These are phyloP conservation scores for Palythoa caribaeorum DNA, from an alignment of 92 coral and sea anemone species.

Conservation along the genomic window DNA sequence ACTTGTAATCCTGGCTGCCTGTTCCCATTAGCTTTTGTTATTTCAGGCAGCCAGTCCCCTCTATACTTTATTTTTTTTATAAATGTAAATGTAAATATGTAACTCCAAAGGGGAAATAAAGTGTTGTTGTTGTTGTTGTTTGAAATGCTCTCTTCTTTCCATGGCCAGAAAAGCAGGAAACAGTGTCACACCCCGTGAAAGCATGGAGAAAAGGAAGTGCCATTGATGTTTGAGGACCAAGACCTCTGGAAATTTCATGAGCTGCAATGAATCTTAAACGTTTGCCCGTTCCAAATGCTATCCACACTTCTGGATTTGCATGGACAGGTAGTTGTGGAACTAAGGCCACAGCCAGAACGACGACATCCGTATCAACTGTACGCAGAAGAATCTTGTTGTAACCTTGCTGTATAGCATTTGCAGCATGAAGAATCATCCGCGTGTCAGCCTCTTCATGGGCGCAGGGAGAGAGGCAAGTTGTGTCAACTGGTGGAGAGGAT, in stretches of 20 bases:
- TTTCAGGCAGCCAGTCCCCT: too few species aligned
- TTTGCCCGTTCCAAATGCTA: slow-evolving; percentile 63
- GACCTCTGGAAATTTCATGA: slow-evolving; percentile 55
- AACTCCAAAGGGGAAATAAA: too few species aligned
- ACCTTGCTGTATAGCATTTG: slow-evolving; percentile 51
- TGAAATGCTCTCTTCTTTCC: slow-evolving; percentile 67
- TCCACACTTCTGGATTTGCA: slow-evolving; percentile 56
- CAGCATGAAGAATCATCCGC: slow-evolving; percentile 60
- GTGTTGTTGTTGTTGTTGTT: too few species aligned
- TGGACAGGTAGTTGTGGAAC: slow-evolving; percentile 9
- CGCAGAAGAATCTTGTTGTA: slow-evolving; percentile 42
- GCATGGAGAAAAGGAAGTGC: slow-evolving; percentile 69
- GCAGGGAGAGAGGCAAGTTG: slow-evolving; percentile 28
- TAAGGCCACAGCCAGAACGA: slow-evolving; percentile 44
- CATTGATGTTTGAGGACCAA: slow-evolving; percentile 49
- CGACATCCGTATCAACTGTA: slow-evolving; percentile 73
- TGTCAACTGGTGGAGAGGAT: slow-evolving; percentile 37
- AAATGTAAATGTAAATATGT: too few species aligned
- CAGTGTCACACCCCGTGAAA: slow-evolving; percentile 79
- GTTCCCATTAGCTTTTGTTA: too few species aligned
- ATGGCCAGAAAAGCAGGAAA: slow-evolving; percentile 61
- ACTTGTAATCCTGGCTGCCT: too few species aligned
- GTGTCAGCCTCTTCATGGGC: slow-evolving; percentile 68
- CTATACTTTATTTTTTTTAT: too few species aligned
- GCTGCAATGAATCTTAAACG: slow-evolving; percentile 47